phyloP scores from a whole-genome alignment of 2,888 invertebrate species.

The Hydroisotoma schaefferi region DNA sequence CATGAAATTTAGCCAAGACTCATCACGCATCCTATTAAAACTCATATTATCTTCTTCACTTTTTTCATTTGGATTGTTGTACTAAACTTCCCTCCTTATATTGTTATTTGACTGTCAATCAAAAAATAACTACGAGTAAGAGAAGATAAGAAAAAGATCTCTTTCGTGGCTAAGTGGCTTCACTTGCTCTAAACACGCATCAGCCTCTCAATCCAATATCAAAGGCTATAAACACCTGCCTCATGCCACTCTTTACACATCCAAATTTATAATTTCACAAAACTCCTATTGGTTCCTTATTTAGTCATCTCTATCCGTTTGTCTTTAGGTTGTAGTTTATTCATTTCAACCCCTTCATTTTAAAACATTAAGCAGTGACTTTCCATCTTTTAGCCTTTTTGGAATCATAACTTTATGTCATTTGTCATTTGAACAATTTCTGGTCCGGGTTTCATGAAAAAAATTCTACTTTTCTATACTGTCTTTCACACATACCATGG shows the following conservation, averaged over 20 bases:
- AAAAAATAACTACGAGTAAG: constrained; percentile 11
- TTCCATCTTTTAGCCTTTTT: too few species aligned
- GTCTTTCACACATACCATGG: too few species aligned
- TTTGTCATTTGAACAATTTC: too few species aligned
- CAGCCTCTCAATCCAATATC: constrained; percentile 4
- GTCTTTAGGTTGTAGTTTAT: too few species aligned
- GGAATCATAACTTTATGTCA: too few species aligned
- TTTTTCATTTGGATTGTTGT: constrained; percentile 4
- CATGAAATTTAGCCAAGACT: constrained; percentile 7
- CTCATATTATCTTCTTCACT: constrained; percentile 14
- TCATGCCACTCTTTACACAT: constrained; percentile 7
- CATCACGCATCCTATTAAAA: constrained; percentile 17
- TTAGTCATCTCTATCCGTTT: constrained; percentile 6
- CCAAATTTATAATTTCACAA: constrained; percentile 10
- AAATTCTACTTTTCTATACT: too few species aligned
- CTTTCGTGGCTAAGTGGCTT: constrained; percentile 7
- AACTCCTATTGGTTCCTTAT: constrained; percentile 14
- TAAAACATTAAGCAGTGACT: too few species aligned
- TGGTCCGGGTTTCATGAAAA: too few species aligned
- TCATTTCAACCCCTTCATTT: too few species aligned
- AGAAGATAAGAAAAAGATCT: background rate
- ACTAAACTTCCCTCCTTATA: constrained; percentile 2
- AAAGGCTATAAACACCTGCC: constrained; percentile 10
- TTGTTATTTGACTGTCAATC: constrained; percentile 35
- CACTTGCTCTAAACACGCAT: constrained; percentile 11